phyloP scores from a whole-genome alignment of 1,140 invertebrate species.

The Mylabris phalerata region DNA sequence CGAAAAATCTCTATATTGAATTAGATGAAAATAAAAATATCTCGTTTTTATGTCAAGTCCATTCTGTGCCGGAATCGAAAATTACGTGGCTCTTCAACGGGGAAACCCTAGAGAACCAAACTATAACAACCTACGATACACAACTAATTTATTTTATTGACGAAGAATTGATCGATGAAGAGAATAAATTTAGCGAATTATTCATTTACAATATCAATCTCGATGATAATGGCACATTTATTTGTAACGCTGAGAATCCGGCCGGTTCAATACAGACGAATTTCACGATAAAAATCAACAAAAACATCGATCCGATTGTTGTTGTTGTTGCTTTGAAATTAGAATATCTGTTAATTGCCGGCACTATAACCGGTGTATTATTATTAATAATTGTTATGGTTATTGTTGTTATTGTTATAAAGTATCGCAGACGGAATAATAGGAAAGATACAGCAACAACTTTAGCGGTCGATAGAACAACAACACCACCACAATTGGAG shows the following conservation, averaged over 20 bases:
- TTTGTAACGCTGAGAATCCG: constrained; percentile 72
- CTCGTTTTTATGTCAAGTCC: constrained; percentile 67
- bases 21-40: constrained; percentile 70
- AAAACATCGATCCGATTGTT: constrained; percentile 61
- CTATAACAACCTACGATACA: constrained; percentile 51
- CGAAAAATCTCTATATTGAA: constrained; percentile 62
- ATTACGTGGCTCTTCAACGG: constrained; percentile 75
- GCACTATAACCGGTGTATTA: constrained; percentile 46
- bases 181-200: constrained; percentile 64
- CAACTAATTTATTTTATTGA: constrained; percentile 60
- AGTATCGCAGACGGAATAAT: constrained; percentile 38
- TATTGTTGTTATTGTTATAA: constrained; percentile 51
- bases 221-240: constrained; percentile 72
- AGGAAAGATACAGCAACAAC: constrained; percentile 28
- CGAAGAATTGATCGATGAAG: constrained; percentile 45
- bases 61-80: constrained; percentile 71
- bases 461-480: constrained; percentile 32
- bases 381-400: constrained; percentile 54
- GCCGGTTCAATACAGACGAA: constrained; percentile 69
- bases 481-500: constrained; percentile 24
- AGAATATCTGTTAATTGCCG: constrained; percentile 55
- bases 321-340: constrained; percentile 54
- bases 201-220: constrained; percentile 64
- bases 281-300: constrained; percentile 64
- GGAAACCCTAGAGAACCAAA: constrained; percentile 61